Evolutionary conservation across 2,113 vertebrate species (phyloP), one percentile per base, ranked within the genome.

Genomic region (Raphicerus campestris): DNA sequence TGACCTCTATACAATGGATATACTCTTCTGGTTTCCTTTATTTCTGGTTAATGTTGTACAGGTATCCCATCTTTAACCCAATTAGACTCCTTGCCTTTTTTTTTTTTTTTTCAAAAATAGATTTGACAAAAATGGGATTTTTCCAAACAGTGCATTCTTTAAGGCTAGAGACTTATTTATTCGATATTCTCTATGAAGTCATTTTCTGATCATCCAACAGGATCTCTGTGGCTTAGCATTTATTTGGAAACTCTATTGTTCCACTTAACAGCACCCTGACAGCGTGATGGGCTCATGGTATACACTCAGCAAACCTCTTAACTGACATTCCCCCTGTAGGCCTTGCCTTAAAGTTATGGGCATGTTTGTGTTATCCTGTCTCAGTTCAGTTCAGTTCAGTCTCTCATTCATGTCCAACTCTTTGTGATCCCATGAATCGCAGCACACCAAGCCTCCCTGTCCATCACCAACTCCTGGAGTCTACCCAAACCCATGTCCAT

Each of bases 141-240:
- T 96, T 60, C 39, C 56, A 55, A 95, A 95, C 1, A 17, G 24
- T 17, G 17, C 11, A n/a, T 85, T 92, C 35, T 89, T 60, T 61
- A 90, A 55, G 28, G 19, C 35, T 47, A 89, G 83, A 80, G 82
- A 30, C 30, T 61, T 60, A 26, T 30, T 89, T 89, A 87, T 19
- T 42, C 75, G 26, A 30, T 63, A 26, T 28, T 93, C 26, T 95
- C 45, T 5, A 61, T 30, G 2, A 89, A 73, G 22, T n/a, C 45
- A 53, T 90, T 87, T 90, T 90, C 85, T 92, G 32, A 81, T 83
- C 80, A 84, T 19, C 51, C 49, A 92, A 35, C 16, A 53, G 47
- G 35, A 61, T 39, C 24, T 70, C 11, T 93, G 42, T 84, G 45
- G 20, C 10, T 61, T 82, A 82, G 30, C 2, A 22, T 95, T 88